Evolutionary conservation across 1,140 invertebrate species (phyloP).

Genomic region (Drosophila lowei): DNA sequence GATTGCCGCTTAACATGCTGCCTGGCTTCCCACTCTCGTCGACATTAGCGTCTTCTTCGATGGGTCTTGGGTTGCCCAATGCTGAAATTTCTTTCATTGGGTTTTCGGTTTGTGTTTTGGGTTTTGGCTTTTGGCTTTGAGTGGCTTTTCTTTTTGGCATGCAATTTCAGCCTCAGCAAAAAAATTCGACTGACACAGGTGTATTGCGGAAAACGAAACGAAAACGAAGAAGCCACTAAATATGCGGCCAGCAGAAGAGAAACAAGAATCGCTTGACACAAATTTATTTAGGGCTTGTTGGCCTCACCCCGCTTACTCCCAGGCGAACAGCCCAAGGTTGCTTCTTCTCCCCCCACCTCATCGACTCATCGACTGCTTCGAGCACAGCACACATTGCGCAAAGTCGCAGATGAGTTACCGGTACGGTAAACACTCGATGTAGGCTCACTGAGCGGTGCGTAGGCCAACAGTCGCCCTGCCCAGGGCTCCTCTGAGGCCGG

Average conservation of each 20-base stretch:
- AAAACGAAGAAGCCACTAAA: conserved; percentile 25
- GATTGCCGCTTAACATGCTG: conserved; percentile 66
- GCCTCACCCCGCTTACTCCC: conserved; percentile 16
- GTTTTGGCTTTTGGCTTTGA: conserved; percentile 26
- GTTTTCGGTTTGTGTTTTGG: conserved; percentile 20
- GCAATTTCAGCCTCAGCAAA: conserved; percentile 74
- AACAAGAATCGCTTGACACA: conserved; percentile 66
- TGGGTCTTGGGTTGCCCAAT: conserved; percentile 37
- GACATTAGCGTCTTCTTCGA: conserved; percentile 21
- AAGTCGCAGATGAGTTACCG: conserved; percentile 31
- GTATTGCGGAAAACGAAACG: conserved; percentile 47
- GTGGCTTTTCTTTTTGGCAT: conserved; percentile 31
- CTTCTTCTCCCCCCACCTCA: too few species aligned
- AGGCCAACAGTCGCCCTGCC: conserved; percentile 15
- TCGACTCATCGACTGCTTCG: too few species aligned
- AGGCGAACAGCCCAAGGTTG: conserved; percentile 11
- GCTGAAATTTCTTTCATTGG: conserved; percentile 64
- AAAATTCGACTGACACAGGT: conserved; percentile 67
- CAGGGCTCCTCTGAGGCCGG: conserved; percentile 35
- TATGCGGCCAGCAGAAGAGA: conserved; percentile 31
- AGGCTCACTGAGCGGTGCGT: background rate
- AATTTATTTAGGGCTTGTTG: conserved; percentile 52
- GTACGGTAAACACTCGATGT: conserved; percentile 21
- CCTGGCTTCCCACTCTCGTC: background rate
- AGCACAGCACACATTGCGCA: too few species aligned